Evolutionary conservation across 2,113 vertebrate genomes (phyloP), one percentile per base, ranked within the genome.

Genomic region (Bothrops jararaca): DNA sequence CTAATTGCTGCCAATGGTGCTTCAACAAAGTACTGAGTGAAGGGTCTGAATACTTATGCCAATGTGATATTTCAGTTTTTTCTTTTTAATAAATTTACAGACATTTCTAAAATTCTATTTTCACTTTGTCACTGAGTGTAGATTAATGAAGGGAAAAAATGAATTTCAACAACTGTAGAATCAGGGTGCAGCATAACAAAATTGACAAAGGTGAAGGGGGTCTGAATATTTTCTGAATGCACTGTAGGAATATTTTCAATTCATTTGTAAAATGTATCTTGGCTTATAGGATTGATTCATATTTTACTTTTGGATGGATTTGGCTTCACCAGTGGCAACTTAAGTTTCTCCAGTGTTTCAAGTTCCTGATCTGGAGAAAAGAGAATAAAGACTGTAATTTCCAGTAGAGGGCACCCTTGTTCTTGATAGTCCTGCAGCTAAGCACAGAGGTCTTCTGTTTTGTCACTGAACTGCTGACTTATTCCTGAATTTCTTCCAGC

Each of bases 351-450:
- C 18, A 20, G 20, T 74, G 15, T 74, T 91, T 54, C 18, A 53
- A 3, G 12, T 22, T 22, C 34, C 23, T 24, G 26, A 22, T 92
- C 52, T 88, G 34, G 24, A 56, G 42, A 24, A 86, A 52, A 45
- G 8, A n/a, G 64, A 85, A 48, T 20, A 34, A 10, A 39, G 18
- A 2, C 64, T 57, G 18, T 1, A 39, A 0, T 85, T 92, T 48
- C 87, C 91, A 92, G 87, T 50, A 85, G 91, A 34, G 87, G 91
- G 91, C 87, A 20, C 3, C n/a, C 87, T 89, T 53, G 56, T 42
- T 39, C 91, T 85, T 88, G 22, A 23, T 69, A n/a, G 48, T 39
- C 18, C 23, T 92, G 22, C 48, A 52, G 45, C 29, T 39, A 80
- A 80, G 34, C 34, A 80, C 18, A 80, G 74, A 20, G 15, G 34